Conservation (phyloP, 2,113 vertebrate genomes). For the Oreochromis tanganicae region DNA sequence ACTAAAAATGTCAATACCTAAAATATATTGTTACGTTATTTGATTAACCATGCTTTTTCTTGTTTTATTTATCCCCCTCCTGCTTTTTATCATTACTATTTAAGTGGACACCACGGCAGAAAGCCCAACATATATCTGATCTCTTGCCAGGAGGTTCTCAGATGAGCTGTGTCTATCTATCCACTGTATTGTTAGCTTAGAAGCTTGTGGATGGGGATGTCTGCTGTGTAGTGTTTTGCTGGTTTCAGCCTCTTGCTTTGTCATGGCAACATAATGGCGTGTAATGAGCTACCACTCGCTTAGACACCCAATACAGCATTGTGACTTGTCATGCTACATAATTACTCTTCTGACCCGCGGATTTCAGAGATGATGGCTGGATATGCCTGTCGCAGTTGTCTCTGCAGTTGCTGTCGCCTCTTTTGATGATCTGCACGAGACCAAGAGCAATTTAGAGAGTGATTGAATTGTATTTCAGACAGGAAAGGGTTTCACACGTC, state of each 20-base stretch:
- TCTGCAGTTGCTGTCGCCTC: neutral
- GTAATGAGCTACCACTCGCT: constrained; percentile 36
- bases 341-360: constrained; percentile 4
- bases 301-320: constrained; percentile 1
- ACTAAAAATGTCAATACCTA: neutral
- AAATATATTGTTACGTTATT: neutral
- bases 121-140: constrained; percentile 3
- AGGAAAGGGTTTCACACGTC: constrained; percentile 11
- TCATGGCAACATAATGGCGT: constrained; percentile 49
- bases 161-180: neutral
- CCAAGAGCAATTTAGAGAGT: neutral
- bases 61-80: neutral
- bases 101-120: neutral
- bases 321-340: constrained; percentile 17
- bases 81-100: neutral
- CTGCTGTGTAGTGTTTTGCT: constrained; percentile 21
- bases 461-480: neutral
- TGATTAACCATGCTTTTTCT: neutral
- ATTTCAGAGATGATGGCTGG: neutral
- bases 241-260: constrained; percentile 51
- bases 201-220: constrained; percentile 30
- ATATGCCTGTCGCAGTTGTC: neutral
- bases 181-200: constrained; percentile 22
- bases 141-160: neutral
- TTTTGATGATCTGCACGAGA: neutral